Base-by-base conservation (phyloP, 2,888 invertebrate species). In the Cistogaster globosa region DNA sequence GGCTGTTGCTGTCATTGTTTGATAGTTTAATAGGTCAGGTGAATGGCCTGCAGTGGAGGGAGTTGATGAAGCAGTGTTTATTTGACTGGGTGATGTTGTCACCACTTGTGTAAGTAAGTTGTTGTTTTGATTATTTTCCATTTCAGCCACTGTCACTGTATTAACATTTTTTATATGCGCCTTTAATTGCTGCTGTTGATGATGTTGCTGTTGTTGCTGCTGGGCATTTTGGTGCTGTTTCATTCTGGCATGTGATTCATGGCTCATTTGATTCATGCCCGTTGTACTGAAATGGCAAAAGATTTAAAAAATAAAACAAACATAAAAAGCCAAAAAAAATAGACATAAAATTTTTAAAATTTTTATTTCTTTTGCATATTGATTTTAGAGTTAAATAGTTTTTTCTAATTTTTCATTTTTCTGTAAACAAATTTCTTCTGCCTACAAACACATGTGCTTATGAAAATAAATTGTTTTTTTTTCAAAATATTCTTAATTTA, bases 161-260 rank as follows among this genome's bases (percentile, higher is more conserved):
- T 71, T 81, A 18, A 51, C 60, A 84, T 89, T 88, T 85, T 88
- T 89, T 57, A 57, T 76, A 82, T 75, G 87, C 38, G 82, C 76
- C 80, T 88, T 88, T 71, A 87, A 81, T 7, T 65, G 81, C 38
- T 86, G 86, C 7, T 87, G 87, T 7, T 86, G 86, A 26, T 87
- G 87, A 0, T 87, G 88, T 67, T 88, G 90, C 57, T 91, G 87
- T 26, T 86, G 88, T 16, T 88, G 88, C 26, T 87, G 87, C 38
- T 88, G 88, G 32, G 86, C 85, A 20, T 85, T 86, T 18, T 86
- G 86, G n/a, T 89, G 89, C 16, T 90, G 92, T 75, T 92, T 92
- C 88, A 92, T 89, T 85, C 92, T 90, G 62, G 89, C 89, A 84
- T 92, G 92, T 68, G 90, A 92, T 60, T 92, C 92, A 74, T 92